Conservation (phyloP, 2,797 vertebrate genomes). For the Periparus ater region DNA sequence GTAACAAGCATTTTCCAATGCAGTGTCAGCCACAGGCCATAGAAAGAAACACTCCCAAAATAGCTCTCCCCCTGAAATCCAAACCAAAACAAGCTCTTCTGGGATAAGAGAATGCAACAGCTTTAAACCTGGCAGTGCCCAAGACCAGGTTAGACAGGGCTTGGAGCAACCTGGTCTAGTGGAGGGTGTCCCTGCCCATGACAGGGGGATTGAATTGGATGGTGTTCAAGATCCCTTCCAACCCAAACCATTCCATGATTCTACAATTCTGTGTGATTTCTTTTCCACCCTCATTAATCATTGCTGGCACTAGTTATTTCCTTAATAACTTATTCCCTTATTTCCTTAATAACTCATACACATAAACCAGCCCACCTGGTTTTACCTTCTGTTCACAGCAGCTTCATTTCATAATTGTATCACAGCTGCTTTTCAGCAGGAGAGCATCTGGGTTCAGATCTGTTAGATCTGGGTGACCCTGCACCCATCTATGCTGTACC, state of each 20-base stretch:
- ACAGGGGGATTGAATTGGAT: background rate
- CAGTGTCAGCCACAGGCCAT: background rate
- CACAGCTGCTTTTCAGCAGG: background rate
- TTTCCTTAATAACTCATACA: background rate
- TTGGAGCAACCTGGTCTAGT: background rate
- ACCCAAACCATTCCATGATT: background rate
- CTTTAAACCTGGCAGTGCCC: background rate
- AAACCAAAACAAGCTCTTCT: background rate
- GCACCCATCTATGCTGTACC: background rate
- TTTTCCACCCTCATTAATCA: background rate
- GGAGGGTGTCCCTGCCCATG: background rate
- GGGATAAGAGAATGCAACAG: rapidly evolving
- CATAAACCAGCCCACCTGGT: background rate
- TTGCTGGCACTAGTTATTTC: background rate
- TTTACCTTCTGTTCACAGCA: background rate
- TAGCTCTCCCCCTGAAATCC: background rate
- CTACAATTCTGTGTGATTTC: background rate
- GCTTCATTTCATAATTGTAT: background rate
- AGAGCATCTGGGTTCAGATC: background rate
- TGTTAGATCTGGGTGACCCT: rapidly evolving
- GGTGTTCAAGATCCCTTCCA: background rate
- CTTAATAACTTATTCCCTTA: background rate
- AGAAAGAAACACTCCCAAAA: constrained; percentile 15
- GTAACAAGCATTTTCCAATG: background rate
- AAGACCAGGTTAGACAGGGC: background rate